These are phyloP conservation scores for Geodia barretti DNA, from an alignment of 37 sponge, comb jelly and placozoan genomes.

Conservation along the genomic window DNA sequence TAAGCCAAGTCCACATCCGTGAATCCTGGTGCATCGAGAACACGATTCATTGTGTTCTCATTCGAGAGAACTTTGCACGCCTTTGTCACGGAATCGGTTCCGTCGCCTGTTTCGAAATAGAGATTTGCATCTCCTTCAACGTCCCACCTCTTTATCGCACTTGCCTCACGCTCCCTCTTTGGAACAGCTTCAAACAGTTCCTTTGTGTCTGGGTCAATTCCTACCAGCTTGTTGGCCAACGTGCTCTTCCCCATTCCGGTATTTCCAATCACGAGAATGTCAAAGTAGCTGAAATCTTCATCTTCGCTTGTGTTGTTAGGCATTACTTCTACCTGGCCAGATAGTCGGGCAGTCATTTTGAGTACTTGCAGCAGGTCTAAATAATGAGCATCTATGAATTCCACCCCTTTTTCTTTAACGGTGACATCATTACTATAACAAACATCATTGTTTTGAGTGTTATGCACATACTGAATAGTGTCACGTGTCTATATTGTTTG, in stretches of 20 bases:
- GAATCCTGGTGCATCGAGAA: not conserved
- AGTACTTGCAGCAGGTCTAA: too few species aligned
- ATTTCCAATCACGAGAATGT: conserved; percentile 27
- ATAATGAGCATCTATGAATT: too few species aligned
- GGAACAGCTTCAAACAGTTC: not conserved
- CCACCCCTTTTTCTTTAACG: too few species aligned
- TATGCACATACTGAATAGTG: too few species aligned
- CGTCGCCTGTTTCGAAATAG: not conserved
- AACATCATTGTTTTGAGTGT: too few species aligned
- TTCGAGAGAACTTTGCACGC: not conserved
- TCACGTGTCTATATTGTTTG: too few species aligned
- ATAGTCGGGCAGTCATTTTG: too few species aligned
- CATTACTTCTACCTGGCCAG: too few species aligned
- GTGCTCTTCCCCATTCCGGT: conserved; percentile 43
- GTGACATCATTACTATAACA: too few species aligned
- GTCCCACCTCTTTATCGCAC: not conserved
- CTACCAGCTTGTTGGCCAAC: conserved; percentile 33
- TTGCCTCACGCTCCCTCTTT: not conserved
- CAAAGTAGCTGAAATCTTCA: conserved; percentile 1
- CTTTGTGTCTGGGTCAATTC: not conserved
- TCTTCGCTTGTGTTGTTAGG: too few species aligned
- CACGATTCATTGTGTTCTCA: not conserved
- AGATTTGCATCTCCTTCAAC: not conserved
- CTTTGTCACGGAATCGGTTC: not conserved
- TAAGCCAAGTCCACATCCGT: not conserved